phyloP scores from a whole-genome alignment of 2,797 vertebrate species.

The Vireo griseus region DNA sequence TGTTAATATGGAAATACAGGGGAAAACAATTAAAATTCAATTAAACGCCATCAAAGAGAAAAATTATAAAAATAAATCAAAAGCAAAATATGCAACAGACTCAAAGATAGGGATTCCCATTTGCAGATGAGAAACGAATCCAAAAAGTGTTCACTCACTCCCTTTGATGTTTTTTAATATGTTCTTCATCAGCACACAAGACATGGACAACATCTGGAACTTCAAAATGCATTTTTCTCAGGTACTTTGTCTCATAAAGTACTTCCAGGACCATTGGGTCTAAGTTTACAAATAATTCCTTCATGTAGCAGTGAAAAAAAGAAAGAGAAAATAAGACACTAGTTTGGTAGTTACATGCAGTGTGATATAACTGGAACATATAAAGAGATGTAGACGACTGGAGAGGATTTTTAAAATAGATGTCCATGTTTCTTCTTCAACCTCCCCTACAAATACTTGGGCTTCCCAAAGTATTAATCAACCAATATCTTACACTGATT shows the following conservation, averaged over 20 bases:
- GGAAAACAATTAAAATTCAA: not conserved
- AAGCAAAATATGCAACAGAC: not conserved
- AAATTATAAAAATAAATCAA: not conserved
- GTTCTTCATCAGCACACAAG: constrained; percentile 68
- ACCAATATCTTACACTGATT: not conserved
- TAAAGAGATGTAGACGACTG: not conserved
- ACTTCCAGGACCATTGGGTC: constrained; percentile 79
- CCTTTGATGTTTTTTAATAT: constrained; percentile 73
- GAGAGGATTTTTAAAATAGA: not conserved
- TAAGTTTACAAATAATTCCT: constrained; percentile 82
- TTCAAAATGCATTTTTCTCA: constrained; percentile 74
- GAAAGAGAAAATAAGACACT: not conserved
- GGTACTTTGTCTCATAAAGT: constrained; percentile 78
- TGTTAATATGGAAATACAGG: not conserved
- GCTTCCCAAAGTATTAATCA: not conserved
- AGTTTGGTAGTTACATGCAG: not conserved
- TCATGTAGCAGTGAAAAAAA: not conserved
- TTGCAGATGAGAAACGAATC: not conserved
- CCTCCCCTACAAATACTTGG: not conserved
- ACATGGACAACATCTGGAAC: constrained; percentile 72
- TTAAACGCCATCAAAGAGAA: not conserved
- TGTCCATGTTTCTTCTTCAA: not conserved
- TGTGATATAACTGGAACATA: not conserved
- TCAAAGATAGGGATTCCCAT: not conserved
- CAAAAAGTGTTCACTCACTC: constrained; percentile 67